A percentile compares a stretch with the other conserved stretches of the same genome.
Conservation (phyloP, 2,797 vertebrate species). For the Fringilla coelebs region DNA sequence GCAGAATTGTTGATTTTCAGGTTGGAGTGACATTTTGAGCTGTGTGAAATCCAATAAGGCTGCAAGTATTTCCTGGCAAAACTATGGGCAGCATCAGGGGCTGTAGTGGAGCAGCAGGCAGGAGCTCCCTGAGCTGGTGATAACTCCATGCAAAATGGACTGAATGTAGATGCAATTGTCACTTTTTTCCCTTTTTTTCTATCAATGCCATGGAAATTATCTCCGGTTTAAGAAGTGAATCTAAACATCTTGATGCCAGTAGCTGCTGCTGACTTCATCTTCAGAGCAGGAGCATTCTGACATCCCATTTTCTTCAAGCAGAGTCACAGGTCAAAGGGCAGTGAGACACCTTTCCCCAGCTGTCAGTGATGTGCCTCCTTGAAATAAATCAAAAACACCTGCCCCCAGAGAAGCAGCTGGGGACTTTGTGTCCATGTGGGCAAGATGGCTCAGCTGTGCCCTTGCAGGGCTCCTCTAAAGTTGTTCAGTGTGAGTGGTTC, state of each 20-base stretch:
- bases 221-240: not conserved
- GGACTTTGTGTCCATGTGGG: not conserved
- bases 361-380: not conserved
- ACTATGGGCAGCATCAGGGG: not conserved
- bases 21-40: not conserved
- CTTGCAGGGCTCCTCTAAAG: not conserved
- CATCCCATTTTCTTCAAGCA: not conserved
- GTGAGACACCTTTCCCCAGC: not conserved
- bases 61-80: not conserved
- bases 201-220: not conserved
- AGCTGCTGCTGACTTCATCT: not conserved
- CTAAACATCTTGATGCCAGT: not conserved
- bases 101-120: not conserved
- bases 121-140: not conserved
- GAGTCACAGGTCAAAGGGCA: not conserved
- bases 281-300: not conserved
- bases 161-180: not conserved
- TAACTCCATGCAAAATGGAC: not conserved
- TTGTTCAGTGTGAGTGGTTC: not conserved
- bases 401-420: not conserved
- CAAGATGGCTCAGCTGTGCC: not conserved
- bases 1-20: not conserved
- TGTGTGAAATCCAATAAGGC: not conserved
- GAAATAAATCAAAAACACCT: not conserved
- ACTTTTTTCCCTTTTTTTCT: not conserved